Percentiles rank a stretch among this genome's conserved stretches.
These are phyloP conservation scores for Nyctibius grandis DNA, from an alignment of 2,797 vertebrate species.

Conservation along the genomic window DNA sequence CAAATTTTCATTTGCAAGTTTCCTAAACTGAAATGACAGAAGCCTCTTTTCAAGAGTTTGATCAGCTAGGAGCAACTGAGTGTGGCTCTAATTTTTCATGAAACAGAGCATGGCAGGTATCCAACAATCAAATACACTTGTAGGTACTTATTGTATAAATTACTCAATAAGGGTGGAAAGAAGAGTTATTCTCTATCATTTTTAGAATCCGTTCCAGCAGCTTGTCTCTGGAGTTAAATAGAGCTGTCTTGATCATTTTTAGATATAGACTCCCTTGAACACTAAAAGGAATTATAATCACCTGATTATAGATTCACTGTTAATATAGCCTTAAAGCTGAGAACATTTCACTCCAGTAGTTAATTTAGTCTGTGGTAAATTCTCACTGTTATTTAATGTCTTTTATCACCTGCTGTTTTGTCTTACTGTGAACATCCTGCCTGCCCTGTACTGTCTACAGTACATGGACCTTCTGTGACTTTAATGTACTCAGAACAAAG, in stretches of 20 bases:
- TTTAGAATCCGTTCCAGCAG: slow-evolving; percentile 57
- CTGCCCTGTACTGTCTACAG: slow-evolving; percentile 76
- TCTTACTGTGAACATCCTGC: slow-evolving; percentile 84
- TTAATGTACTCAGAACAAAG: slow-evolving; percentile 83
- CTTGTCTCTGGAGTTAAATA: slow-evolving; percentile 71
- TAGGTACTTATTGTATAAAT: slow-evolving; percentile 56
- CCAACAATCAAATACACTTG: slow-evolving; percentile 23
- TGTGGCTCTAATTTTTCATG: neutral
- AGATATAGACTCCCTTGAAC: slow-evolving; percentile 73
- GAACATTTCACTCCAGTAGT: slow-evolving; percentile 80
- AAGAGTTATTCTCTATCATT: slow-evolving; percentile 42
- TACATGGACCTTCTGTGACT: slow-evolving; percentile 84
- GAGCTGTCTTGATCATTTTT: slow-evolving; percentile 76
- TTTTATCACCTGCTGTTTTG: slow-evolving; percentile 86
- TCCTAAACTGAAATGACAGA: neutral
- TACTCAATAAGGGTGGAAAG: slow-evolving; percentile 47
- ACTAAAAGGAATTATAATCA: slow-evolving; percentile 76
- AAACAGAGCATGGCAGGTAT: neutral
- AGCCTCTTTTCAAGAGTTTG: neutral
- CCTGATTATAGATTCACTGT: slow-evolving; percentile 82
- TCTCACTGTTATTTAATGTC: slow-evolving; percentile 85
- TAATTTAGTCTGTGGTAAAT: slow-evolving; percentile 83
- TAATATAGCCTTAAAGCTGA: slow-evolving; percentile 79
- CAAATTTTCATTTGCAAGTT: neutral
- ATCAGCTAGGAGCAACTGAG: neutral